Conservation (phyloP, 2,888 invertebrate species). For the Drosophila cognata region DNA sequence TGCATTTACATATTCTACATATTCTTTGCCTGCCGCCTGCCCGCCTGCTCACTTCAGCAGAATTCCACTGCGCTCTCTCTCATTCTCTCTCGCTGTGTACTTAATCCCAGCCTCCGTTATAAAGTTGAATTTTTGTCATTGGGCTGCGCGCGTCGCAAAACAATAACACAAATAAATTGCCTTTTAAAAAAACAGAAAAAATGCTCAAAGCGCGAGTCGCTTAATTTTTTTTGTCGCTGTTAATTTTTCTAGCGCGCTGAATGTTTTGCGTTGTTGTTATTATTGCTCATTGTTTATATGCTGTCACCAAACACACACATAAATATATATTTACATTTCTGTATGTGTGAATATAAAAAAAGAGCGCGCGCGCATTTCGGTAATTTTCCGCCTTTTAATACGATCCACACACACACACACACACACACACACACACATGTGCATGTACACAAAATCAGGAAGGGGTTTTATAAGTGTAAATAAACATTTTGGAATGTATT, state of each 20-base stretch:
- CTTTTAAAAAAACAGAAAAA: conserved; percentile 23
- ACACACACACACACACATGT: neutral
- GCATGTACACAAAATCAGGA: neutral
- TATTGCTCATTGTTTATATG: conserved; percentile 29
- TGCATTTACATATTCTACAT: conserved; percentile 35
- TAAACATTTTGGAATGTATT: conserved; percentile 8
- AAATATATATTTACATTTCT: neutral
- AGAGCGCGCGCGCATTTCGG: conserved; percentile 28
- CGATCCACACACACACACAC: conserved; percentile 27
- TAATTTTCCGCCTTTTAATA: conserved; percentile 51
- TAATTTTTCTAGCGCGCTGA: conserved; percentile 21
- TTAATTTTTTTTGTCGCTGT: conserved; percentile 25
- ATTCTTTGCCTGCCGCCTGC: neutral
- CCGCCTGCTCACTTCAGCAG: conserved; percentile 1
- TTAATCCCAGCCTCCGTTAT: conserved; percentile 24
- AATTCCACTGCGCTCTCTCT: conserved; percentile 10
- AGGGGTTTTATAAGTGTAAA: conserved; percentile 14
- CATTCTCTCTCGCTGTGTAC: neutral
- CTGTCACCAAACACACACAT: conserved; percentile 27
- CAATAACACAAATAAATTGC: conserved; percentile 68
- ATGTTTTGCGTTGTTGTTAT: conserved; percentile 33
- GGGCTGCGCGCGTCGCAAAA: conserved; percentile 65
- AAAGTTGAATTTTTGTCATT: conserved; percentile 56
- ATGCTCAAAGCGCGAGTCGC: conserved; percentile 47
- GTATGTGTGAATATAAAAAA: conserved; percentile 6